phyloP scores from a whole-genome alignment of 2,113 vertebrate species.

The Anarrhichthys ocellatus region DNA sequence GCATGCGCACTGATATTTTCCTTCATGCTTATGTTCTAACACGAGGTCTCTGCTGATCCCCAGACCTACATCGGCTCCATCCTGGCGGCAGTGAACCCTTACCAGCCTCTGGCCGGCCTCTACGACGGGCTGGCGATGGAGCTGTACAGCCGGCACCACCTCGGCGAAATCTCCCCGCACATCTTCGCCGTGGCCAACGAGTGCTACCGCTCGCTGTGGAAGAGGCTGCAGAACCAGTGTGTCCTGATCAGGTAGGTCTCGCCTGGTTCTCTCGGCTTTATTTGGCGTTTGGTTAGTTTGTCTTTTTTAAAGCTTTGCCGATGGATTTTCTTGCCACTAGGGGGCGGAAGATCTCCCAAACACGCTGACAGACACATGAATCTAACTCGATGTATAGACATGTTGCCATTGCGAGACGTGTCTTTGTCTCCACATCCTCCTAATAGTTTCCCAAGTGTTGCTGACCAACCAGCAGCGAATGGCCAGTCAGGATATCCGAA shows the following conservation, averaged over 20 bases:
- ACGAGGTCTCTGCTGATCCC: conserved; percentile 22
- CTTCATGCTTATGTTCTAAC: background rate
- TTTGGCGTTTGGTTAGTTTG: background rate
- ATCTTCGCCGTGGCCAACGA: conserved; percentile 97
- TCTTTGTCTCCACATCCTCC: background rate
- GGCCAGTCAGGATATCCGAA: background rate
- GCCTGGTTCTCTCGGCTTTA: background rate
- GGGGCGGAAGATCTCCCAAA: background rate
- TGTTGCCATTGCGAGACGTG: background rate
- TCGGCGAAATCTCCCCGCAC: conserved; percentile 93
- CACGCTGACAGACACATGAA: background rate
- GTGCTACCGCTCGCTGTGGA: conserved; percentile 97
- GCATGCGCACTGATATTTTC: too few relatives aligned
- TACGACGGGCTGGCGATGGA: conserved; percentile 87
- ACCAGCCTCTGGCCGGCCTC: conserved; percentile 89
- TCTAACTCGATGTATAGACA: too few relatives aligned
- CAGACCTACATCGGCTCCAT: conserved; percentile 99
- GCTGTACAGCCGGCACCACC: conserved; percentile 88
- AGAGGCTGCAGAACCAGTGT: conserved; percentile 93
- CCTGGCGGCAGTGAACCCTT: conserved; percentile 95
- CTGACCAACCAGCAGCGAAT: background rate
- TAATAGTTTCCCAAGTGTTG: background rate
- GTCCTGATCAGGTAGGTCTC: conserved; percentile 93
- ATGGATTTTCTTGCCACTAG: background rate
- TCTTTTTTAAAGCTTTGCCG: background rate